Percentiles rank a stretch among this genome's conserved stretches.
Evolutionary conservation across 2,113 vertebrate species (phyloP).

Genomic region (Macheiramphus alcinus): DNA sequence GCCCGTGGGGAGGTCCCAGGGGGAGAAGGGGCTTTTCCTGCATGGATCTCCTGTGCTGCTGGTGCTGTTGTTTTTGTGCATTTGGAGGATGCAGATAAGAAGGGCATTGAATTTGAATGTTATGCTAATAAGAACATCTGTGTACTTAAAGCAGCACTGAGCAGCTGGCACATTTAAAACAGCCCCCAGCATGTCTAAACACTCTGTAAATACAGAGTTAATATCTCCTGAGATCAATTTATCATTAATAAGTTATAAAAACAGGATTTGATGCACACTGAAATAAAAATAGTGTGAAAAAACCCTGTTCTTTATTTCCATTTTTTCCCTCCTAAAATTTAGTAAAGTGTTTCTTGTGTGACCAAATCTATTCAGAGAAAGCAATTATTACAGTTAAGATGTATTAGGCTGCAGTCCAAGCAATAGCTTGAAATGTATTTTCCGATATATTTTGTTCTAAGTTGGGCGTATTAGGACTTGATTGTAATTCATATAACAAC

Average conservation of each 20-base stretch:
- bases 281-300: not conserved
- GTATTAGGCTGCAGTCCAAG: not conserved
- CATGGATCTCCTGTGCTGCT: not conserved
- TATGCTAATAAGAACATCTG: slow-evolving; percentile 63
- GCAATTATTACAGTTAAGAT: not conserved
- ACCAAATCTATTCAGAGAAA: not conserved
- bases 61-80: not conserved
- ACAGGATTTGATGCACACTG: not conserved
- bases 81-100: slow-evolving; percentile 8
- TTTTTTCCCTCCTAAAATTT: not conserved
- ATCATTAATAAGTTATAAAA: slow-evolving; percentile 62
- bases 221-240: slow-evolving; percentile 56
- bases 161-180: slow-evolving; percentile 57
- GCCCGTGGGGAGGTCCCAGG: not conserved
- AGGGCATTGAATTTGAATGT: slow-evolving; percentile 11
- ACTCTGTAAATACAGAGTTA: slow-evolving; percentile 64
- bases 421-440: not conserved
- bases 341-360: not conserved
- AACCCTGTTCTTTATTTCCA: not conserved
- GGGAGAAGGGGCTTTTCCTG: not conserved
- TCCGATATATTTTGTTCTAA: not conserved
- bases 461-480: not conserved
- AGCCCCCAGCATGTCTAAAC: slow-evolving; percentile 45
- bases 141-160: slow-evolving; percentile 32
- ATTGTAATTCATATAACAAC: not conserved